These are phyloP conservation scores for Pelodiscus sinensis DNA, from an alignment of 2,113 vertebrate genomes.

Conservation along the genomic window DNA sequence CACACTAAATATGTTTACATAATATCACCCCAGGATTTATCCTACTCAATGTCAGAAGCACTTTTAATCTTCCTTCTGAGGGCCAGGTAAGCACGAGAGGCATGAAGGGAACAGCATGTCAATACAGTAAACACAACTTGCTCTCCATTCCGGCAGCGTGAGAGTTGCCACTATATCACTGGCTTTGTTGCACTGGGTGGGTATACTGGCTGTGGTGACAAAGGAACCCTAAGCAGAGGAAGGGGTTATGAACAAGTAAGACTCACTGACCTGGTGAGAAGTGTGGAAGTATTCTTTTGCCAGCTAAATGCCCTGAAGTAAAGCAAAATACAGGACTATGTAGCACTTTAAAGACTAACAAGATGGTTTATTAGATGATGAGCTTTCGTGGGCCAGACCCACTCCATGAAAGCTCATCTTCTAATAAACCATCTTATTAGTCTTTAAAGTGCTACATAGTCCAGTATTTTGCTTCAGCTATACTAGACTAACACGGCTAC, in stretches of 20 bases:
- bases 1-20: slow-evolving; percentile 56
- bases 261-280: neutral
- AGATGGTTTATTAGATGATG: too few relatives aligned
- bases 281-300: fast-evolving
- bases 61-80: slow-evolving; percentile 40
- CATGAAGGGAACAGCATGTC: slow-evolving; percentile 21
- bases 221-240: neutral
- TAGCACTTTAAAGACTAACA: too few relatives aligned
- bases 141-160: fast-evolving
- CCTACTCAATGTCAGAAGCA: slow-evolving; percentile 46
- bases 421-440: too few relatives aligned
- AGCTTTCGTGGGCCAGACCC: too few relatives aligned
- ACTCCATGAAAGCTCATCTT: too few relatives aligned
- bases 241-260: neutral
- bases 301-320: fast-evolving
- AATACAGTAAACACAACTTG: neutral
- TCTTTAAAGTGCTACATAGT: too few relatives aligned
- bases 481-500: too few relatives aligned
- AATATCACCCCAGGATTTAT: slow-evolving; percentile 52
- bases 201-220: neutral
- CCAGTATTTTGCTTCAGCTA: too few relatives aligned
- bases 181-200: neutral
- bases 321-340: too few relatives aligned
- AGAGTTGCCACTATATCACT: neutral
- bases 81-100: neutral